Evolutionary conservation across 2,113 vertebrate genomes (phyloP), one percentile per base, ranked within the genome.

Genomic region (Peromyscus californicus): DNA sequence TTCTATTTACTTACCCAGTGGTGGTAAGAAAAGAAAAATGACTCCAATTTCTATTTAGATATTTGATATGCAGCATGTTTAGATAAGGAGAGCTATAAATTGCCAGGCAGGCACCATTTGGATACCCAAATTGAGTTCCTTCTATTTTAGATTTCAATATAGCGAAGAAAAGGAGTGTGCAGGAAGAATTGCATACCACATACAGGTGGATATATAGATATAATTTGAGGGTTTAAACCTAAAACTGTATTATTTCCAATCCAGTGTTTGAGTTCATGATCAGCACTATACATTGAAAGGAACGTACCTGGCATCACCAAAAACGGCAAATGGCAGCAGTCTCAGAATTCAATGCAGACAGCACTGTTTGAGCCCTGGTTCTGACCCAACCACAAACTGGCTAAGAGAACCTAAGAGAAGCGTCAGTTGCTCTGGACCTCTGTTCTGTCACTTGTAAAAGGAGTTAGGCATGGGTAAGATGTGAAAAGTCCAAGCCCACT

Each of bases 21-120:
- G 39, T 54, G 83, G 87, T 48, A 86, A 95, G 97, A 93, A 96
- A 97, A 94, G 94, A 97, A 93, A 98, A 97, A 95, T 72, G 29
- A 89, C 87, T 85, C 80, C 92, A 89, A 85, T 89, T 83, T 93
- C 82, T 95, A 79, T 93, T 94, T 95, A 95, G 82, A 92, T 95
- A 94, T 94, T 96, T 93, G 42, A 84, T 97, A 94, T 0, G 95
- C 4, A 97, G 42, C 36, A 31, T 95, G 82, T 91, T 97, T 90
- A 94, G 48, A 51, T 15, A 85, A 13, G 10, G n/a, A 93, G 39
- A 82, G 51, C 57, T 93, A 83, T 97, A 98, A 97, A 94, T 94
- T 76, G 89, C 78, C 97, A 78, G 80, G 39, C 4, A 80, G 80
- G 82, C 3, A 16, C 22, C 36, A 31, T 74, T 63, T 63, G 63